Evolutionary conservation across 1,140 invertebrate species (phyloP).

Genomic region (Euwallacea similis): DNA sequence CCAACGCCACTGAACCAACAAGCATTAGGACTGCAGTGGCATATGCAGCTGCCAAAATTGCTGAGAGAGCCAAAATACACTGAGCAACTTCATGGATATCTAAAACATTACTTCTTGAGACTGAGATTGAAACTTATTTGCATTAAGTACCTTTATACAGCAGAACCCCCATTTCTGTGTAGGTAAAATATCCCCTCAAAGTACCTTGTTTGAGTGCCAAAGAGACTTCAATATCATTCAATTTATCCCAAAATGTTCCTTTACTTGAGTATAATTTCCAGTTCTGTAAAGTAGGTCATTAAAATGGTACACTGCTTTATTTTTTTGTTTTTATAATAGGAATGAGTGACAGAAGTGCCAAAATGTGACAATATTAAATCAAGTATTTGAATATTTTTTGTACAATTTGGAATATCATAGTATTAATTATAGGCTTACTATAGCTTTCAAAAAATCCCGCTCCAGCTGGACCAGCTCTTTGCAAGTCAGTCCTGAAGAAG

Average conservation of each 20-base stretch:
- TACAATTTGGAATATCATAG: too few species aligned
- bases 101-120: slow-evolving; percentile 8
- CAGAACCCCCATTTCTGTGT: slow-evolving; percentile 74
- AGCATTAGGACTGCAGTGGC: slow-evolving; percentile 70
- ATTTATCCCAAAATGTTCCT: slow-evolving; percentile 69
- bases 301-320: not conserved
- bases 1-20: slow-evolving; percentile 68
- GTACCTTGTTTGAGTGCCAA: slow-evolving; percentile 72
- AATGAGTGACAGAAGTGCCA: too few species aligned
- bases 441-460: slow-evolving; percentile 84
- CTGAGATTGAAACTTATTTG: not conserved
- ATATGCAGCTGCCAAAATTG: slow-evolving; percentile 71
- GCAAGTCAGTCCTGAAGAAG: slow-evolving; percentile 72
- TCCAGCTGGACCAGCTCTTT: slow-evolving; percentile 81
- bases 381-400: too few species aligned
- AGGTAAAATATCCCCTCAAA: slow-evolving; percentile 78
- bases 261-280: slow-evolving; percentile 80
- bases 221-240: slow-evolving; percentile 68
- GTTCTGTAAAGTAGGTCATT: slow-evolving; percentile 61
- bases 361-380: too few species aligned
- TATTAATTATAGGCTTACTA: slow-evolving; percentile 65
- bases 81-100: slow-evolving; percentile 58
- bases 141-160: slow-evolving; percentile 39
- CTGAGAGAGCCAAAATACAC: slow-evolving; percentile 63
- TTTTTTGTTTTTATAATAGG: too few species aligned